Evolutionary conservation across 2,888 invertebrate species (phyloP), one percentile per base, ranked within the genome.

Genomic region (Meteorus colon): DNA sequence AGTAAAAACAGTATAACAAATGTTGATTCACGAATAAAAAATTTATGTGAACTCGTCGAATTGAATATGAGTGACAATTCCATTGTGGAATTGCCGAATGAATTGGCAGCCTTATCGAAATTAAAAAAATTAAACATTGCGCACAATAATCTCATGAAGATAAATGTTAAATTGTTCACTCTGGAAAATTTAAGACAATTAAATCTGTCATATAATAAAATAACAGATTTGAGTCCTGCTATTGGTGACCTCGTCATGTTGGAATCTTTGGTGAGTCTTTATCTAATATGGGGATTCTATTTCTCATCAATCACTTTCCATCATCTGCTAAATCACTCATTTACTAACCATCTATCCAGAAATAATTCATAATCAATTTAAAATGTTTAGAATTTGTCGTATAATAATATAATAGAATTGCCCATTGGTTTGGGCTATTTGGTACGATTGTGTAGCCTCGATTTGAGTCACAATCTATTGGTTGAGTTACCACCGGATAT

Each of bases 361-460:
- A 12, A 41, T 62, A 31, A 48, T 45, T 69, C 19, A 37, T 51
- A 37, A 19, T 24, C n/a, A 29, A n/a, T 75, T 14, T n/a, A 24
- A 66, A 67, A 66, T 76, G 80, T 83, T 75, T 89, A 96, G 96
- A 95, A 96, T 90, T 89, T 96, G 82, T 95, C 96, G 48, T 91
- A 94, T 90, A 97, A 96, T 90, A 92, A 93, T 85, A 90, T 97
- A 90, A 91, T 91, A 80, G 90, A 89, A 78, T 89, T 98, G 86
- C 96, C 97, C 34, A 91, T 93, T 79, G 96, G 96, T 85, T 93
- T 97, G 91, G 96, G 96, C 80, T 96, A 95, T 90, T 90, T 96
- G 88, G 95, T 96, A 78, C 93, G 96, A 83, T 91, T 96, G 87
- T 93, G 92, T 75, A 93, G 94, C 86, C 90, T 96, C 81, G 93